These are phyloP conservation scores for Phoxinus phoxinus DNA, from an alignment of 2,113 vertebrate genomes.

Conservation along the genomic window DNA sequence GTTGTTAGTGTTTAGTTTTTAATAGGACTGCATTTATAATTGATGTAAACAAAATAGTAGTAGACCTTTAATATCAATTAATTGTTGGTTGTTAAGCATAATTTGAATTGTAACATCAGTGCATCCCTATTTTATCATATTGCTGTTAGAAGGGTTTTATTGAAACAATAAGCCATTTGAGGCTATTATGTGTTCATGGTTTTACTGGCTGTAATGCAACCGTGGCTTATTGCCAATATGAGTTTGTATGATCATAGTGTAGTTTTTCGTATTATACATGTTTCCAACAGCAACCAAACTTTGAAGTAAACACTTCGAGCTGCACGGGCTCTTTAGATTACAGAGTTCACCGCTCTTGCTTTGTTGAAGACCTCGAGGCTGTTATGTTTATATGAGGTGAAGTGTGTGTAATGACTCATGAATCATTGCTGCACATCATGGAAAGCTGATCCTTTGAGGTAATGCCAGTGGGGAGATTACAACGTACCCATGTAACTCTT, in stretches of 20 bases:
- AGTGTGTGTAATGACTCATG: not conserved
- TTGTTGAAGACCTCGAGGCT: not conserved
- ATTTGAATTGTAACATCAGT: no score
- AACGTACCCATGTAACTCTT: not conserved
- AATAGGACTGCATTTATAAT: no score
- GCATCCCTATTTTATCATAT: no score
- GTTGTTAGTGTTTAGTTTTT: no score
- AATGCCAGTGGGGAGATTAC: not conserved
- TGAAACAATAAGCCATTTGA: no score
- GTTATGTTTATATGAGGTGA: not conserved
- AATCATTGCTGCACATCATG: not conserved
- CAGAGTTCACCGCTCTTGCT: not conserved
- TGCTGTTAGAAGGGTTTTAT: no score
- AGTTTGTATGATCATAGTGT: not conserved
- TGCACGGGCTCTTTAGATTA: not conserved
- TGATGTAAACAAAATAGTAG: no score
- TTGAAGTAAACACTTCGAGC: not conserved
- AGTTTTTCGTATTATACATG: not conserved
- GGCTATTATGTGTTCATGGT: no score
- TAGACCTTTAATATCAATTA: no score
- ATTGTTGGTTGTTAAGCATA: no score
- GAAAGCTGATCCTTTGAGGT: not conserved
- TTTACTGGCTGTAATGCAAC: not conserved
- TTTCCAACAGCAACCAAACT: not conserved
- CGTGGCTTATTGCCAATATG: no score